Conservation (phyloP, 2,113 vertebrate genomes). For the Misgurnus mizolepis region DNA sequence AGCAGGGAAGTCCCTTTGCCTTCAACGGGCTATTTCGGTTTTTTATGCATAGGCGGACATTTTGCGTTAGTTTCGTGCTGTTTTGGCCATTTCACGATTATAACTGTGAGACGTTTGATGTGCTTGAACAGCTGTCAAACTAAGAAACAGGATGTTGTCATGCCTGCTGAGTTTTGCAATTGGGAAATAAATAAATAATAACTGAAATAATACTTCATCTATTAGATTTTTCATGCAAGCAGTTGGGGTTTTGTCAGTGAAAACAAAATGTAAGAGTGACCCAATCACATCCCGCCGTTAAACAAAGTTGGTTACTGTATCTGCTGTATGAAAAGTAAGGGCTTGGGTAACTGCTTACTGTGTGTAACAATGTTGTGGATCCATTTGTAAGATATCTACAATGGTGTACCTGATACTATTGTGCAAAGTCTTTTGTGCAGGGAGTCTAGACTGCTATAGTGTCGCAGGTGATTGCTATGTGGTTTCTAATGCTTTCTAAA, state of each 20-base stretch:
- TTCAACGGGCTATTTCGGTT: conserved; percentile 10
- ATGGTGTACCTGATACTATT: no score
- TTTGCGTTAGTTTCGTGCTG: background rate
- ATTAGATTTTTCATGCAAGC: background rate
- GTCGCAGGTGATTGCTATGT: no score
- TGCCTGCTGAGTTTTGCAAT: conserved; percentile 12
- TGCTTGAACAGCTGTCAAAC: background rate
- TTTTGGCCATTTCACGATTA: background rate
- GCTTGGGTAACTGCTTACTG: background rate
- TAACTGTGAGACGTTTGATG: background rate
- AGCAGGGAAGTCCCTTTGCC: conserved; percentile 6
- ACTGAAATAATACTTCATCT: background rate
- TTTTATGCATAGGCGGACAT: background rate
- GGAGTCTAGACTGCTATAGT: no score
- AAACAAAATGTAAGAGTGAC: conserved; percentile 6
- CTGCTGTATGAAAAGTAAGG: background rate
- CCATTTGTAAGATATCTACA: no score
- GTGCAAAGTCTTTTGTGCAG: no score
- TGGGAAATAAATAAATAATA: background rate
- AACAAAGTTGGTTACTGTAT: background rate
- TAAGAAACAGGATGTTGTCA: background rate
- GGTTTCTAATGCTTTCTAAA: background rate
- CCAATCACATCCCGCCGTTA: conserved; percentile 10
- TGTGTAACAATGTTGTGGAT: background rate
- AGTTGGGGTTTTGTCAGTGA: background rate